These are phyloP conservation scores for Gymnobelideus leadbeateri DNA, from an alignment of 2,113 vertebrate species.

Conservation along the genomic window DNA sequence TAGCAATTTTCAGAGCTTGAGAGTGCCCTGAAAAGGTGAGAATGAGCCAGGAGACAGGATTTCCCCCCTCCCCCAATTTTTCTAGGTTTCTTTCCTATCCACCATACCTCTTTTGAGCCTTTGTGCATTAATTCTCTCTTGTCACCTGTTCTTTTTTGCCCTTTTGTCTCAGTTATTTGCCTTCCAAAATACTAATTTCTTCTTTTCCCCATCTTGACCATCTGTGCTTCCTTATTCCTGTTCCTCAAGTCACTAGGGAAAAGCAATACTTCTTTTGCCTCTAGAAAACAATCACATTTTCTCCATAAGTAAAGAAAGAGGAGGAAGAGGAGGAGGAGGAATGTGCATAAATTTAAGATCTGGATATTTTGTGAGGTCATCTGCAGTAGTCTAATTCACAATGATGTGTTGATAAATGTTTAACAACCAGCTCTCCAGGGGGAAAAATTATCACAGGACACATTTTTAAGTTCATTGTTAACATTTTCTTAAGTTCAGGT, in stretches of 20 bases:
- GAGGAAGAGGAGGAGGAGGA: neutral
- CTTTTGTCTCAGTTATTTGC: neutral
- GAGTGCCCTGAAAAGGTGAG: neutral
- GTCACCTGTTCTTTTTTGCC: neutral
- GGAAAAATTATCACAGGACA: neutral
- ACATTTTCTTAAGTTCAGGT: neutral
- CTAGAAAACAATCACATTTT: neutral
- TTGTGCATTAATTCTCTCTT: neutral
- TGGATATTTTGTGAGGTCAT: neutral
- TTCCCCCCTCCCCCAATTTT: neutral
- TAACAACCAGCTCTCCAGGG: neutral
- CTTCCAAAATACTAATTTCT: neutral
- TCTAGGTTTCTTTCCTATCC: neutral
- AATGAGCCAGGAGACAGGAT: neutral
- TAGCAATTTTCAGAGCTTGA: neutral
- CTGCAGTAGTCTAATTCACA: neutral
- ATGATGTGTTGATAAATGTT: neutral
- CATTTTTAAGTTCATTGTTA: neutral
- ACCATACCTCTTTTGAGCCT: neutral
- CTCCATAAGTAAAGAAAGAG: neutral
- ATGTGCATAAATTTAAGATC: neutral
- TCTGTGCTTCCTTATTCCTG: neutral
- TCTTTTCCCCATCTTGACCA: neutral
- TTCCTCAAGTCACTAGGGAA: neutral
- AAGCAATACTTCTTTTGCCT: neutral